Evolutionary conservation across 2,888 invertebrate species (phyloP).

Genomic region (Xanthostigma xanthostigma): DNA sequence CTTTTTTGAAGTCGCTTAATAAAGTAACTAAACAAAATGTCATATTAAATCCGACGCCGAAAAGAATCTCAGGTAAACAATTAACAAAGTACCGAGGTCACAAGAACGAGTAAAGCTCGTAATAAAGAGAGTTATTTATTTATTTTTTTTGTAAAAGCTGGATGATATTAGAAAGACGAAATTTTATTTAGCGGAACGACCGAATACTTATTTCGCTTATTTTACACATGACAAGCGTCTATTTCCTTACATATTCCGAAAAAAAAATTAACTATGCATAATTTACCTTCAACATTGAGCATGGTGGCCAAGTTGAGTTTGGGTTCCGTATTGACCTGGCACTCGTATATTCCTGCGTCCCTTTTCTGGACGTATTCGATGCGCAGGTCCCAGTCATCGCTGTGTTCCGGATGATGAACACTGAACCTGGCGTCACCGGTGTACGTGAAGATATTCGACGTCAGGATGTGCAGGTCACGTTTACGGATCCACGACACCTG

Average conservation of each 20-base stretch:
- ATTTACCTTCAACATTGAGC: conserved; percentile 65
- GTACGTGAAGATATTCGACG: conserved; percentile 71
- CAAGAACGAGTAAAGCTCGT: too few species aligned
- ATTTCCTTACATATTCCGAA: conserved; percentile 7
- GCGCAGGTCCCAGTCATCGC: conserved; percentile 76
- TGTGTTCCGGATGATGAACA: conserved; percentile 66
- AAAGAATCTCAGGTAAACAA: too few species aligned
- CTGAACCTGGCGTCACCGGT: conserved; percentile 79
- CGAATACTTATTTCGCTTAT: too few species aligned
- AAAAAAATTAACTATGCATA: conserved; percentile 9
- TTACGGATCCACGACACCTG: conserved; percentile 77
- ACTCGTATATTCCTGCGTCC: conserved; percentile 76
- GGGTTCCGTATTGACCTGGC: conserved; percentile 81
- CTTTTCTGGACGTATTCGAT: conserved; percentile 71
- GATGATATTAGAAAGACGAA: too few species aligned
- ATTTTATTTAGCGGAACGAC: too few species aligned
- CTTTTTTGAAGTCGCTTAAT: too few species aligned
- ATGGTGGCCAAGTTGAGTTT: conserved; percentile 74
- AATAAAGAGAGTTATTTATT: too few species aligned
- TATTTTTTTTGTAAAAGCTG: too few species aligned
- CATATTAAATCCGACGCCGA: too few species aligned
- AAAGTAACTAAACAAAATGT: too few species aligned
- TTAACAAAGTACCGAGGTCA: too few species aligned
- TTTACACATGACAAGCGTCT: too few species aligned
- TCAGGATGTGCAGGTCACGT: conserved; percentile 70